Evolutionary conservation across 2,113 vertebrate species (phyloP).

Genomic region (Poeciliopsis turrubarensis): DNA sequence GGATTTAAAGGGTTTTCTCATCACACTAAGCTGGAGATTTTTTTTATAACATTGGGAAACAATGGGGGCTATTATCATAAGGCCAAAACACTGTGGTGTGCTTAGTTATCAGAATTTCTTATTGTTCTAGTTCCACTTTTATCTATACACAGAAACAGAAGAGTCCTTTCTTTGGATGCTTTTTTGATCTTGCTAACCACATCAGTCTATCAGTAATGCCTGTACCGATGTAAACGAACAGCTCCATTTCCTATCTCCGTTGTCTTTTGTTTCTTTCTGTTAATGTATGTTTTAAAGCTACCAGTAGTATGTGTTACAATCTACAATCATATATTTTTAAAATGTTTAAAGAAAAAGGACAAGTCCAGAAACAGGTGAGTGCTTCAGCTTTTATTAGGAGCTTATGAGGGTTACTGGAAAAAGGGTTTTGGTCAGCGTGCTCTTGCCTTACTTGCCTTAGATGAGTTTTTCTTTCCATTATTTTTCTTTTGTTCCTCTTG

Average conservation of each 20-base stretch:
- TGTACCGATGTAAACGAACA: background rate
- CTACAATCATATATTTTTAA: slow-evolving; percentile 1
- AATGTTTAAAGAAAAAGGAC: background rate
- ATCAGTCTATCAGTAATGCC: background rate
- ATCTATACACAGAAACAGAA: no score
- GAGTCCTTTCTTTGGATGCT: background rate
- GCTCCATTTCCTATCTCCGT: background rate
- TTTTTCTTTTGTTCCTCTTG: slow-evolving; percentile 20
- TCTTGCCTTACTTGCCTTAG: slow-evolving; percentile 5
- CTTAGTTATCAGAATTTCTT: background rate
- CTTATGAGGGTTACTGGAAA: slow-evolving; percentile 3
- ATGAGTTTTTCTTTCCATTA: background rate
- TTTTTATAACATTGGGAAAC: no score
- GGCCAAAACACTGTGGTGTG: background rate
- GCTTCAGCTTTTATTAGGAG: slow-evolving; percentile 14
- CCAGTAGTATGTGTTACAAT: background rate
- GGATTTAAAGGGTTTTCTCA: no score
- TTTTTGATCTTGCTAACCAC: slow-evolving; percentile 3
- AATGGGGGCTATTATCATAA: no score
- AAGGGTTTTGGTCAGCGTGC: background rate
- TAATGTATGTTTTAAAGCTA: background rate
- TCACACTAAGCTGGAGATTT: no score
- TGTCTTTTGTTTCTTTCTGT: background rate
- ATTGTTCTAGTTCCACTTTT: background rate
- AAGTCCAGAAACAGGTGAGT: slow-evolving; percentile 1